These are phyloP conservation scores for Girardinus metallicus DNA, from an alignment of 2,797 vertebrate species.

Conservation along the genomic window DNA sequence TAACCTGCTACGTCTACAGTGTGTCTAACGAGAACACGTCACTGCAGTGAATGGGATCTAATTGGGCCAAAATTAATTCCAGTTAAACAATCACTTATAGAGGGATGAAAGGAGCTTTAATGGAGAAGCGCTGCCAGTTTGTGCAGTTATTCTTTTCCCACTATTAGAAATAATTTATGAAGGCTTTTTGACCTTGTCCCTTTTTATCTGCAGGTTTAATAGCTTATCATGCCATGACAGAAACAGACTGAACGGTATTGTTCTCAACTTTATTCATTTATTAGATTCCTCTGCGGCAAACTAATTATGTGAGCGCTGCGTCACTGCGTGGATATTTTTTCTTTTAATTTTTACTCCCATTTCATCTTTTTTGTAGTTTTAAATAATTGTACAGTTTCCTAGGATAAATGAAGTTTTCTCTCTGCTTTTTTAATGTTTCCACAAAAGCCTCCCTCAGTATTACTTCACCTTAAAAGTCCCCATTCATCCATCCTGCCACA, in stretches of 20 bases:
- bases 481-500: neutral
- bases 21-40: constrained; percentile 3
- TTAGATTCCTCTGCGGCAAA: constrained; percentile 36
- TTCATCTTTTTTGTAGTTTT: constrained; percentile 9
- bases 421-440: neutral
- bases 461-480: constrained; percentile 13
- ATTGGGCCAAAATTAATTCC: constrained; percentile 13
- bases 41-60: neutral
- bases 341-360: neutral
- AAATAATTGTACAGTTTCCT: constrained; percentile 13
- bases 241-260: constrained; percentile 15
- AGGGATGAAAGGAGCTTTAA: constrained; percentile 1
- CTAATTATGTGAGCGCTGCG: constrained; percentile 28
- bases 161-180: constrained; percentile 18
- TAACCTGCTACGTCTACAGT: constrained; percentile 6
- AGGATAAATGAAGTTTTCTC: constrained; percentile 9
- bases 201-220: constrained; percentile 42
- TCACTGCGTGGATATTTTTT: constrained; percentile 5
- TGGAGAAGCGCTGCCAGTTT: constrained; percentile 13
- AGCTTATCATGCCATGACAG: constrained; percentile 30
- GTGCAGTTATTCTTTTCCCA: constrained; percentile 15
- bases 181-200: constrained; percentile 38
- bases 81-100: constrained; percentile 26
- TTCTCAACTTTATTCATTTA: constrained; percentile 37
- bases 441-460: neutral